phyloP scores from a whole-genome alignment of 2,888 invertebrate species.

The Yponomeuta plumbellus region DNA sequence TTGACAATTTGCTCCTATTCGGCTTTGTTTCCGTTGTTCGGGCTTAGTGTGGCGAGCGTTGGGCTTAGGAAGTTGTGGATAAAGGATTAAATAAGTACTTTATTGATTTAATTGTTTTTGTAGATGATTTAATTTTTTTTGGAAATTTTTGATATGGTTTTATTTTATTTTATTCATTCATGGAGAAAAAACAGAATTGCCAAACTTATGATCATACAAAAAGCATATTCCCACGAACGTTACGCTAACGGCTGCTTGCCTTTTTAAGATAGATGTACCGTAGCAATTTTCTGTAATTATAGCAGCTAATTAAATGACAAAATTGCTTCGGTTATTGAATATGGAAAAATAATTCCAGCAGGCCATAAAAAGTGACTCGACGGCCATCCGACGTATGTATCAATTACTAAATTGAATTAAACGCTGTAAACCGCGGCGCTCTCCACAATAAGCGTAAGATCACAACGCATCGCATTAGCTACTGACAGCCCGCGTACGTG shows the following conservation, averaged over 20 bases:
- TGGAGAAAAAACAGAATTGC: too few relatives aligned
- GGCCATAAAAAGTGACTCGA: slow-evolving; percentile 43
- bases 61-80: slow-evolving; percentile 21
- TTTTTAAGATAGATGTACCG: neutral
- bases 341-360: neutral
- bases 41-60: slow-evolving; percentile 6
- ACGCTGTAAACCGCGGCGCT: slow-evolving; percentile 62
- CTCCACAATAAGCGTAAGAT: slow-evolving; percentile 63
- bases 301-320: neutral
- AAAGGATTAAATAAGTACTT: neutral
- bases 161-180: too few relatives aligned
- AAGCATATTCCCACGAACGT: neutral
- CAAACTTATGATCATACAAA: too few relatives aligned
- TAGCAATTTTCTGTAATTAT: slow-evolving; percentile 1
- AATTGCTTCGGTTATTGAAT: slow-evolving; percentile 5
- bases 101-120: neutral
- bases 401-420: slow-evolving; percentile 76
- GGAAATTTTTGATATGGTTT: too few relatives aligned
- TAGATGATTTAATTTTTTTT: neutral
- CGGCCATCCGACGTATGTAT: slow-evolving; percentile 69
- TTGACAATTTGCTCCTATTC: slow-evolving; percentile 63
- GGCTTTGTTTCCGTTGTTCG: slow-evolving; percentile 27
- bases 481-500: slow-evolving; percentile 69
- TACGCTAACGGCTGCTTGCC: neutral
- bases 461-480: slow-evolving; percentile 73